phyloP scores from a whole-genome alignment of 2,113 vertebrate genomes.

The Arvicanthis niloticus region DNA sequence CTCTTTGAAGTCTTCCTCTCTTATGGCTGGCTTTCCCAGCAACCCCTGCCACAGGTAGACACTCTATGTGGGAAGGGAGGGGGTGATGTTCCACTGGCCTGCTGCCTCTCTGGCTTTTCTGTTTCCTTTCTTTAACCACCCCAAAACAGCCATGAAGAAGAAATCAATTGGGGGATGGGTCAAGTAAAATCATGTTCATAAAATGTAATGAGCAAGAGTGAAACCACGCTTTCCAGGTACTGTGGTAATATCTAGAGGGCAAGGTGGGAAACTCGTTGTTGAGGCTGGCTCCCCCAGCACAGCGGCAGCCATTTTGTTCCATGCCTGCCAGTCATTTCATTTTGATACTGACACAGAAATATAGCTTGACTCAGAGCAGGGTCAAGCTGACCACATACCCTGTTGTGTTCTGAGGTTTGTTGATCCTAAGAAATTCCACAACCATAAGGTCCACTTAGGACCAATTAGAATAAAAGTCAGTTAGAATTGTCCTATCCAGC shows the following conservation, averaged over 20 bases:
- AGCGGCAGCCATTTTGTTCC: no score
- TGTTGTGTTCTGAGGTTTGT: no score
- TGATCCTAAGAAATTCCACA: no score
- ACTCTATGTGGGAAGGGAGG: no score
- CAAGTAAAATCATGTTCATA: slow-evolving; percentile 29
- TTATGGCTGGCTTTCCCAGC: not conserved
- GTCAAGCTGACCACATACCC: no score
- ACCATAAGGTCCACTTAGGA: no score
- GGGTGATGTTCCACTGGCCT: not conserved
- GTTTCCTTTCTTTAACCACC: not conserved
- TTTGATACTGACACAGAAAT: no score
- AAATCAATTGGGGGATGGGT: not conserved
- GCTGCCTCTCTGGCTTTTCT: not conserved
- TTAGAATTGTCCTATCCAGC: no score
- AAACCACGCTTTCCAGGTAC: slow-evolving; percentile 16
- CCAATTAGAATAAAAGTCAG: no score
- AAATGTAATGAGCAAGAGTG: slow-evolving; percentile 6
- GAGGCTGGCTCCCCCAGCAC: no score
- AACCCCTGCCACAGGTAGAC: not conserved
- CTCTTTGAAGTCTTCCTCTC: slow-evolving; percentile 54
- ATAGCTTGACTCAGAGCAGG: no score
- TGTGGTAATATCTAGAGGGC: not conserved
- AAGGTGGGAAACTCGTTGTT: not conserved
- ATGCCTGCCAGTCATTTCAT: no score
- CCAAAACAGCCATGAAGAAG: not conserved